Base-by-base conservation (phyloP, 1,140 invertebrate genomes). In the Brachionus manjavacas region DNA sequence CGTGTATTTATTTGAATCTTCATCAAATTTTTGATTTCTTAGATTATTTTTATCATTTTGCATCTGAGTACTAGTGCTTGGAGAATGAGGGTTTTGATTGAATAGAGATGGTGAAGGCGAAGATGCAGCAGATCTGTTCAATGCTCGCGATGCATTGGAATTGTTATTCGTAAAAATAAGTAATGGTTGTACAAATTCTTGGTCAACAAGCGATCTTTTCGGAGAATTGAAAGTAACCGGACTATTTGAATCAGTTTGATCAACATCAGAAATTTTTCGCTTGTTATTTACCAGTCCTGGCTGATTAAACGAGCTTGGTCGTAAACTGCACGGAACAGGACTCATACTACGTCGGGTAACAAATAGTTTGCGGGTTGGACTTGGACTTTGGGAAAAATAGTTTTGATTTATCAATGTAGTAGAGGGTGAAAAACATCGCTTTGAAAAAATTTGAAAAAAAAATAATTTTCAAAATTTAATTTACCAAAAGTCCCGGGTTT, bases 311-410 rank as follows among this genome's bases (percentile, higher is more conserved):
- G 43, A 76, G 25, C 72, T 76, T 43, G 79, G 79, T 7, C 79
- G 11, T 16, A 81, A 4, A n/a, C 23, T 81, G 25, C 52, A 60
- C 0, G 79, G 52, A 20, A 68, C 41, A 9, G 79, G 79, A 64
- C 79, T 81, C 79, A 81, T 81, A 49, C 79, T 81, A 23, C 79
- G 79, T 12, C 79, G 49, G 1, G 79, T 81, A n/a, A 81, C 79
- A 60, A 81, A 68, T 23, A 68, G 39, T 16, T 68, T 60, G 23
- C 79, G 20, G 7, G 79, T 81, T n/a, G 79, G 79, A 64, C 79
- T 81, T 20, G 79, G 79, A 46, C 79, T 81, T 60, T 81, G 79
- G 64, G 52, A 81, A 81, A 81, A 81, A 46, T 81, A 81, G 23
- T 81, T 81, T 49, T 76, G 72, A 76, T 46, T 76, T 49, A 55